Evolutionary conservation across 2,888 invertebrate species (phyloP), one percentile per base, ranked within the genome.

Genomic region (Morpho helenor): DNA sequence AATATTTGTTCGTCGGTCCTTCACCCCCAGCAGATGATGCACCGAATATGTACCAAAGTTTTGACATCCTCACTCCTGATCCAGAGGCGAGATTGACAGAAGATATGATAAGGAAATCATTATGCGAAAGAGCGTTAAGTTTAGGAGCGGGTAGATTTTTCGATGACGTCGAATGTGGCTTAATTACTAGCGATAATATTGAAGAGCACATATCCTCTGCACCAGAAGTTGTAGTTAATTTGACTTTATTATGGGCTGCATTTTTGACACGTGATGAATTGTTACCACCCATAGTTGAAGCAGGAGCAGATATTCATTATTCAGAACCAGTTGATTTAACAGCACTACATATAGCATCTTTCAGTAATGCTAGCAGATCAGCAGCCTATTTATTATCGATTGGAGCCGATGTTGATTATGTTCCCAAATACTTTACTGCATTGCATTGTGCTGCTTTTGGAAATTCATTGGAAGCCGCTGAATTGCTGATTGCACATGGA

Each of bases 381-480:
- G 92, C 94, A 1, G 91, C 92, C 52, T 95, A 93, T 74, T 86
- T 96, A 56, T 91, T 96, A 22, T 87, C 92, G 4, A 92, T 94
- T 64, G 95, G 94, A 0, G 93, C 94, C 58, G 94, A 94, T 70
- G 92, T 95, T 0, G 94, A 95, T 78, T 91, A 92, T 46, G 92
- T 93, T 31, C 93, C 93, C 44, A 94, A 94, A 79, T 93, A 93
- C 65, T 95, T 95, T 71, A 94, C 95, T 40, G 96, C 97, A 0
- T 89, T 98, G 54, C 97, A 98, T 76, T 97, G 96, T 75, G 96
- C 97, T 2, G 97, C 97, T 0, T 96, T 97, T 81, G 96, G 97
- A 4, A 97, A 97, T 71, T 94, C 96, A 40, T 91, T 94, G 7
- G 94, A 96, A 73, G 95, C 96, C 0, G 95, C 95, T 8, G 94